phyloP scores from a whole-genome alignment of 2,888 invertebrate species.

The Lasioglossum lativentre region DNA sequence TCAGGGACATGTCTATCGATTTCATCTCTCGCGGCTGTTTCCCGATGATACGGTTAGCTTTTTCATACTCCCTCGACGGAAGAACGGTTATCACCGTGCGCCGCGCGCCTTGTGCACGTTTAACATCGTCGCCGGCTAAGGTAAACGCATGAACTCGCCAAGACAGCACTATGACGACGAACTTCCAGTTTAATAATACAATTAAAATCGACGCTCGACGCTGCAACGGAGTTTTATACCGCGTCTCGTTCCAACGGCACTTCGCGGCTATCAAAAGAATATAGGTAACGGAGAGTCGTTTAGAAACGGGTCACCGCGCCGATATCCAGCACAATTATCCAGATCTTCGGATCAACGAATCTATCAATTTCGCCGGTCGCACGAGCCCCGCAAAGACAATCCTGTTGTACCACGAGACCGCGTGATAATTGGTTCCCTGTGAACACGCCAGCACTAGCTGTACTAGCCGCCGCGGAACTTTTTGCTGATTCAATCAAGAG shows the following conservation, averaged over 20 bases:
- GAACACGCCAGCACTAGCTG: not conserved
- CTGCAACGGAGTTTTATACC: conserved; percentile 23
- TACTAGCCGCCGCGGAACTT: not conserved
- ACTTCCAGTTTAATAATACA: conserved; percentile 38
- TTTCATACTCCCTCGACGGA: conserved; percentile 14
- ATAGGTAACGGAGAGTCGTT: conserved; percentile 38
- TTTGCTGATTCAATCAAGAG: conserved; percentile 43
- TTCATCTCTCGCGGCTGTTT: conserved; percentile 67
- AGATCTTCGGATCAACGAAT: conserved; percentile 27
- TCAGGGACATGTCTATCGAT: conserved; percentile 74
- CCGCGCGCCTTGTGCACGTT: not conserved
- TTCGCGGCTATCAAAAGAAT: conserved; percentile 42
- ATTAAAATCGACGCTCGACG: conserved; percentile 25
- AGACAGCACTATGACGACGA: not conserved
- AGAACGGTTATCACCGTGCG: not conserved
- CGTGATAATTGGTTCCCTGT: conserved; percentile 28
- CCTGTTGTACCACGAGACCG: conserved; percentile 20
- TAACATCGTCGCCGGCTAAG: not conserved
- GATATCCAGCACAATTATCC: conserved; percentile 42
- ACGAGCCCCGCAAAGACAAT: conserved; percentile 16
- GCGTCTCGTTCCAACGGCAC: conserved; percentile 25
- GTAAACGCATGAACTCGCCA: not conserved
- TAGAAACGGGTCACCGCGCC: conserved; percentile 42
- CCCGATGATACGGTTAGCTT: conserved; percentile 54
- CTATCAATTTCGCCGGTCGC: conserved; percentile 40